These are phyloP conservation scores for Beris chalybata DNA, from an alignment of 2,888 invertebrate species.

Conservation along the genomic window DNA sequence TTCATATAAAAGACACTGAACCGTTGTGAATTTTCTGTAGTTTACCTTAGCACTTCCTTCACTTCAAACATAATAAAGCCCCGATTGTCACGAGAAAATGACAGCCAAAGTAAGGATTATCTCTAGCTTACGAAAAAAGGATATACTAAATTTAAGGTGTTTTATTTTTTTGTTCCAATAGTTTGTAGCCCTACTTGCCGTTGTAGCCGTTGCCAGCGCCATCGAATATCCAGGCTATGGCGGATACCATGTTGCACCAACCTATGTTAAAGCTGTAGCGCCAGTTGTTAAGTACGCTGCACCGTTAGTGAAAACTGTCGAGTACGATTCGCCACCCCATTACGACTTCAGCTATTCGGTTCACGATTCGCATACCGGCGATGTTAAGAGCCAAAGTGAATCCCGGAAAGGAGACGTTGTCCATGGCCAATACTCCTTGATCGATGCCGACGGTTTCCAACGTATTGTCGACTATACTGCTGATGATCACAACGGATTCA, in stretches of 20 bases:
- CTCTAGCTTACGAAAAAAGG: constrained; percentile 37
- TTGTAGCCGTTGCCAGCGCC: constrained; percentile 46
- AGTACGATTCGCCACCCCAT: constrained; percentile 54
- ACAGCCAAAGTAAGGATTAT: constrained; percentile 36
- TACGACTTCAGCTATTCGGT: constrained; percentile 59
- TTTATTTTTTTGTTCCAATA: constrained; percentile 42
- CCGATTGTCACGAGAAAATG: constrained; percentile 18
- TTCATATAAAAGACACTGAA: constrained; percentile 28
- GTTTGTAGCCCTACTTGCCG: constrained; percentile 45
- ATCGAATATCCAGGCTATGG: constrained; percentile 44
- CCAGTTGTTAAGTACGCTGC: constrained; percentile 42
- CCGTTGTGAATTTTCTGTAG: constrained; percentile 21
- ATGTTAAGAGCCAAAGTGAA: constrained; percentile 59
- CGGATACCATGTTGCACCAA: constrained; percentile 28
- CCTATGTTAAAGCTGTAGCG: constrained; percentile 47
- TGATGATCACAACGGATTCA: constrained; percentile 61
- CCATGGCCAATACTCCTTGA: constrained; percentile 59
- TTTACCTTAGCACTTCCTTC: constrained; percentile 25
- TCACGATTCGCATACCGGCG: constrained; percentile 59
- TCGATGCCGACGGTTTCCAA: constrained; percentile 60
- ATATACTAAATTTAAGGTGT: not conserved
- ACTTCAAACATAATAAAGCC: constrained; percentile 23
- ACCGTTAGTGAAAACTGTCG: constrained; percentile 34
- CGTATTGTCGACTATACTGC: constrained; percentile 61
- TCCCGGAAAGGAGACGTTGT: constrained; percentile 60